Evolutionary conservation across 2,888 invertebrate genomes (phyloP).

Genomic region (Hipparchia sbordonii): DNA sequence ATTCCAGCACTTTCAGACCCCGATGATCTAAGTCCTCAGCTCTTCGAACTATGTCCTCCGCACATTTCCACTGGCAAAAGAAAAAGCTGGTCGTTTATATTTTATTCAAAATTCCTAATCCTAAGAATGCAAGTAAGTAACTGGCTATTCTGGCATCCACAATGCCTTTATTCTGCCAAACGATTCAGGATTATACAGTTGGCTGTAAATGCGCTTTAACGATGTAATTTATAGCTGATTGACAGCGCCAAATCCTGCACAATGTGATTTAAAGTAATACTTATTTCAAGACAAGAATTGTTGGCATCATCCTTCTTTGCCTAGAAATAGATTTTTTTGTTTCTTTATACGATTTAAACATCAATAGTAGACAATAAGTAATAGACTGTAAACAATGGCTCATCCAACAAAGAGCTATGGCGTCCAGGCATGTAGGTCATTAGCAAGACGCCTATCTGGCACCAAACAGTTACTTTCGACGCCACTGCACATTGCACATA

Average conservation of each 20-base stretch:
- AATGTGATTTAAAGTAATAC: not conserved
- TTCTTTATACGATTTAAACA: too few species aligned
- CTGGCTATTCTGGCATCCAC: not conserved
- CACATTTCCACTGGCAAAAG: too few species aligned
- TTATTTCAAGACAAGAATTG: not conserved
- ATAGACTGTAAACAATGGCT: slow-evolving; percentile 25
- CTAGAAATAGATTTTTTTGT: too few species aligned
- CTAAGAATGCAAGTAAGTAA: not conserved
- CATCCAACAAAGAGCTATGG: slow-evolving; percentile 25
- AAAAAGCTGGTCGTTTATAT: not conserved
- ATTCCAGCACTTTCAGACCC: too few species aligned
- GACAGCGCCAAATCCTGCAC: not conserved
- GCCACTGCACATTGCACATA: slow-evolving; percentile 2
- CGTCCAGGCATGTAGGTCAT: slow-evolving; percentile 30
- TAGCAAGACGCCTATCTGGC: slow-evolving; percentile 23
- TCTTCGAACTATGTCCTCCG: too few species aligned
- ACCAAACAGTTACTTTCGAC: slow-evolving; percentile 22
- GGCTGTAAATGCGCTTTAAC: slow-evolving; percentile 13
- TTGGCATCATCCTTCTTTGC: not conserved
- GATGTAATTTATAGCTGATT: slow-evolving; percentile 20
- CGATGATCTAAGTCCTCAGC: too few species aligned
- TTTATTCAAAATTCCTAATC: not conserved
- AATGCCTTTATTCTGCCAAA: slow-evolving; percentile 9
- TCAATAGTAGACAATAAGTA: not conserved
- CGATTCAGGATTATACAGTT: slow-evolving; percentile 17